Evolutionary conservation across 2,797 vertebrate genomes (phyloP).

Genomic region (Hapalemur alaotrensis): DNA sequence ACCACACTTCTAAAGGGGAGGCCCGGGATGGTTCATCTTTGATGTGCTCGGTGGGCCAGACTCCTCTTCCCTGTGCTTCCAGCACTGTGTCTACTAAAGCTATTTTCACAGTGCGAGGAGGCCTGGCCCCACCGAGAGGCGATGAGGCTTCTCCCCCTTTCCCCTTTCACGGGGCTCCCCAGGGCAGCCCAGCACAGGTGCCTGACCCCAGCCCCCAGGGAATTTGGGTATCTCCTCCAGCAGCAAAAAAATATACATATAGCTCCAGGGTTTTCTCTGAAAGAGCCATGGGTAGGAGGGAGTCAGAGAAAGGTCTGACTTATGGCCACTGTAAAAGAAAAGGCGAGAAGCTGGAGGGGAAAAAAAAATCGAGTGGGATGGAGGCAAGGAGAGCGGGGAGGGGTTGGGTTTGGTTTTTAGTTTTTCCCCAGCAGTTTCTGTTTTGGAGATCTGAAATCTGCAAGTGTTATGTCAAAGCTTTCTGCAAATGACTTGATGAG

Average conservation of each 20-base stretch:
- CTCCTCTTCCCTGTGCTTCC: neutral
- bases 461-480: constrained; percentile 81
- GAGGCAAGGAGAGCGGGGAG: neutral
- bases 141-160: neutral
- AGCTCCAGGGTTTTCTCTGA: neutral
- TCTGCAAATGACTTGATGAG: constrained; percentile 84
- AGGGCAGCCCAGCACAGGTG: neutral
- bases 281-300: neutral
- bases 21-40: rapidly evolving
- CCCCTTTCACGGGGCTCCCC: neutral
- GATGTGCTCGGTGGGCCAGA: neutral
- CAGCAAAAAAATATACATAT: neutral
- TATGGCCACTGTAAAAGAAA: constrained; percentile 31
- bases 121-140: neutral
- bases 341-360: neutral
- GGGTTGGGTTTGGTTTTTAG: neutral
- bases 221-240: neutral
- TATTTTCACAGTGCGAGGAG: neutral
- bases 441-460: constrained; percentile 79
- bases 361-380: neutral
- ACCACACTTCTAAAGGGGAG: rapidly evolving
- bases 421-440: constrained; percentile 55
- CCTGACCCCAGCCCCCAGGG: neutral
- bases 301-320: neutral
- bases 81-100: neutral